Evolutionary conservation across 1,140 invertebrate species (phyloP), one percentile per base, ranked within the genome.

Genomic region (Caenorhabditis latens): DNA sequence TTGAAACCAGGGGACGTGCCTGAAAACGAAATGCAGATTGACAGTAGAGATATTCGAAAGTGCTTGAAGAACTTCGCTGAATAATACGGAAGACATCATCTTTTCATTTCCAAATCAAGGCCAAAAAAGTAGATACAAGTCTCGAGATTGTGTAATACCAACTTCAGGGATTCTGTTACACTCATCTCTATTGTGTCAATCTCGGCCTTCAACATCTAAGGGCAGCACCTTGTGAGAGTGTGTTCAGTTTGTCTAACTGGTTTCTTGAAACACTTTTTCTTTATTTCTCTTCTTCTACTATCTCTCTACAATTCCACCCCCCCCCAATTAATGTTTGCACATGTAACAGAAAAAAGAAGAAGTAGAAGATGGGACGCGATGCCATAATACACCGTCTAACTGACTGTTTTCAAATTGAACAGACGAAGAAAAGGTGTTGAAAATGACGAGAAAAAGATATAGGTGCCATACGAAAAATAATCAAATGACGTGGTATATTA

Each of bases 161-260:
- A 50, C 71, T 79, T 79, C 46, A 79, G 43, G 71, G 46, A 79
- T 79, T 79, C 43, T 79, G 46, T 79, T 79, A 79, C 71, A 79
- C 71, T 19, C 40, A 16, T 19, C 7, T 50, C 9, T 42, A 43
- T 50, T 46, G 7, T 50, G 71, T 19, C 71, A 79, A 50, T 79
- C 71, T 79, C 71, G 71, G 43, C 71, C 71, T 79, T 79, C 46
- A 21, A 79, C 50, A 79, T 79, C 71, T 79, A 50, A 79, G 71
- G 71, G 71, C 71, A 79, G 71, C 71, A 79, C 71, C 19, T 3
- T 32, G 58, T 21, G 13, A 46, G 65, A 9, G 71, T 79, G 71
- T 79, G 71, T 79, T 79, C 71, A 79, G 71, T 50, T 79, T 71
- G 11, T 50, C 46, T 50, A 79, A 79, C 71, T 79, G 71, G 71